Evolutionary conservation across 2,797 vertebrate genomes (phyloP).

Genomic region (Girardinus metallicus): DNA sequence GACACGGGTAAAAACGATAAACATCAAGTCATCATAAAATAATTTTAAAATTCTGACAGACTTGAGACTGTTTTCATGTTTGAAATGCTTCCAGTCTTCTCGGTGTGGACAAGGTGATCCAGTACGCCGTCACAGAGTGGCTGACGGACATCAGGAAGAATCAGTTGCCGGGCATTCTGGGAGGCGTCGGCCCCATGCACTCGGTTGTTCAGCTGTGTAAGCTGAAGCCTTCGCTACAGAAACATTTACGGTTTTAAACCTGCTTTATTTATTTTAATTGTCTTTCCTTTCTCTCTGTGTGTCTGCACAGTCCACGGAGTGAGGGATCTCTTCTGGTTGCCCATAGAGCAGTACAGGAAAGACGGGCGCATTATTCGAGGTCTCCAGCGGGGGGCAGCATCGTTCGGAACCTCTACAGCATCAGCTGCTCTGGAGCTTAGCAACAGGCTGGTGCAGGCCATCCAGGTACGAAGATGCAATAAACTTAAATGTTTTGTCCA

Average conservation of each 20-base stretch:
- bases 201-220: conserved; percentile 93
- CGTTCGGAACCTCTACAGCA: conserved; percentile 92
- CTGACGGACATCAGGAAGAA: conserved; percentile 93
- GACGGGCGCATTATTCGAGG: conserved; percentile 93
- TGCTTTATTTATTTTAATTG: conserved; percentile 6
- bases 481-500: neutral
- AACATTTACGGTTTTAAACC: neutral
- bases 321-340: conserved; percentile 93
- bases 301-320: conserved; percentile 87
- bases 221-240: conserved; percentile 51
- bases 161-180: conserved; percentile 91
- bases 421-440: conserved; percentile 94
- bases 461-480: conserved; percentile 82
- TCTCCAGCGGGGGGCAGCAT: conserved; percentile 92
- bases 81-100: conserved; percentile 80
- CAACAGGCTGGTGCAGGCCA: conserved; percentile 94
- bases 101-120: conserved; percentile 92
- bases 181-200: conserved; percentile 94
- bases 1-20: conserved; percentile 83
- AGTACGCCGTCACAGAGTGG: conserved; percentile 93
- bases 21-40: neutral
- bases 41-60: neutral
- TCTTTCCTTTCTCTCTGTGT: neutral
- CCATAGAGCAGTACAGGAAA: conserved; percentile 92
- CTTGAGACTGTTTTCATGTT: neutral